Percentiles rank a stretch among this genome's conserved stretches.
Evolutionary conservation across 2,888 invertebrate species (phyloP).

Genomic region (Drosophila kokeensis): DNA sequence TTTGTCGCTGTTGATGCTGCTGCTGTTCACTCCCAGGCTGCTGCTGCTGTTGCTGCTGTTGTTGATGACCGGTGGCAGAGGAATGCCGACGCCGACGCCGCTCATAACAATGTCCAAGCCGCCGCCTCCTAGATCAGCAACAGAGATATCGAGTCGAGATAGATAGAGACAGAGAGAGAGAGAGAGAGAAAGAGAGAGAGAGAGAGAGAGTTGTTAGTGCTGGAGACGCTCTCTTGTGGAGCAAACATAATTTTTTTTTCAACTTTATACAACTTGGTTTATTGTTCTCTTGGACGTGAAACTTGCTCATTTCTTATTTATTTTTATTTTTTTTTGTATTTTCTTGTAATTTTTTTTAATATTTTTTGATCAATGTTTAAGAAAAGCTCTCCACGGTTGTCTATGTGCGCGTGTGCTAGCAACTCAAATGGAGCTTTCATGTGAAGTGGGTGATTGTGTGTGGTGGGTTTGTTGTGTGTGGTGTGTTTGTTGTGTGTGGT

Average conservation of each 20-base stretch:
- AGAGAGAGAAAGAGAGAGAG: constrained; percentile 12
- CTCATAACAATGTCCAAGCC: constrained; percentile 71
- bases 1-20: constrained; percentile 41
- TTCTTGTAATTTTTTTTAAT: neutral
- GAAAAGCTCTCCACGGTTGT: constrained; percentile 67
- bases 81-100: constrained; percentile 53
- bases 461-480: constrained; percentile 17
- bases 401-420: constrained; percentile 83
- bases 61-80: constrained; percentile 53
- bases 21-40: constrained; percentile 35
- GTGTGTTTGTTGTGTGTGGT: constrained; percentile 13
- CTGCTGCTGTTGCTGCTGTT: constrained; percentile 52
- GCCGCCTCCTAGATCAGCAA: constrained; percentile 52
- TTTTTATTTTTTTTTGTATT: neutral
- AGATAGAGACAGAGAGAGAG: constrained; percentile 11
- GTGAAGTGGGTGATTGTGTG: constrained; percentile 23
- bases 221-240: constrained; percentile 4
- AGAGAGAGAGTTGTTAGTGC: constrained; percentile 43
- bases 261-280: constrained; percentile 24
- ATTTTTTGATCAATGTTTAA: constrained; percentile 1
- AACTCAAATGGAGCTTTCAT: constrained; percentile 66
- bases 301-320: constrained; percentile 27
- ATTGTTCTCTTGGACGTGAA: constrained; percentile 45
- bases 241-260: neutral
- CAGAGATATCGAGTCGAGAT: constrained; percentile 1